phyloP scores from a whole-genome alignment of 2,797 vertebrate species.

The Rachycentron canadum region DNA sequence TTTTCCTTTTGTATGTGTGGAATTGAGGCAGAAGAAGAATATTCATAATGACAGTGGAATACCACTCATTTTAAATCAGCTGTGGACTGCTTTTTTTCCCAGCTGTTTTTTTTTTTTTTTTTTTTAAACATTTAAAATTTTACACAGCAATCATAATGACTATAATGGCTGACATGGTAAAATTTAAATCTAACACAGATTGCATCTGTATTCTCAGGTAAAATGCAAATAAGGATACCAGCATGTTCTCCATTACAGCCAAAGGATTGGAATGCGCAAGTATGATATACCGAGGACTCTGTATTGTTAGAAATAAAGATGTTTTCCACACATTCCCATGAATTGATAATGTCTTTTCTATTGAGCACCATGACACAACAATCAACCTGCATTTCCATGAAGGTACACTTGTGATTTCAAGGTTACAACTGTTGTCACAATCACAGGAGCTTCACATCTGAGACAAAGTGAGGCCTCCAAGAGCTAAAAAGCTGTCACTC shows the following conservation, averaged over 20 bases:
- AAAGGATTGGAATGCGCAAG: constrained; percentile 28
- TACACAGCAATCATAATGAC: constrained; percentile 9
- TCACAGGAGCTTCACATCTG: constrained; percentile 47
- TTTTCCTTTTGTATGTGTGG: constrained; percentile 48
- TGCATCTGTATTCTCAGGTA: constrained; percentile 45
- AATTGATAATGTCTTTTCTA: constrained; percentile 45
- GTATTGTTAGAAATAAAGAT: constrained; percentile 63
- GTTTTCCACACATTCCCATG: constrained; percentile 47
- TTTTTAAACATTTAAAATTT: constrained; percentile 37
- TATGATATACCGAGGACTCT: constrained; percentile 24
- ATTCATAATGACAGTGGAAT: constrained; percentile 49
- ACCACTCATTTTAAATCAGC: constrained; percentile 51
- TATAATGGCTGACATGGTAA: constrained; percentile 7
- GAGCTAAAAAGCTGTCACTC: constrained; percentile 70
- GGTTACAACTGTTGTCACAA: constrained; percentile 56
- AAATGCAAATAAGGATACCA: constrained; percentile 35
- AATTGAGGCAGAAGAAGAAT: constrained; percentile 31
- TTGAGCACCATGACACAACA: constrained; percentile 25
- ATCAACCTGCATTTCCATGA: constrained; percentile 36
- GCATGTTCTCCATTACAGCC: constrained; percentile 45
- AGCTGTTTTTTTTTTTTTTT: constrained; percentile 34
- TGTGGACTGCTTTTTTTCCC: constrained; percentile 22
- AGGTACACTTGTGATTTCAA: constrained; percentile 44
- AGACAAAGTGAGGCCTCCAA: constrained; percentile 61
- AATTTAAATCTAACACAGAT: constrained; percentile 16